These are phyloP conservation scores for Leptopilina boulardi DNA, from an alignment of 1,140 invertebrate genomes.

Conservation along the genomic window DNA sequence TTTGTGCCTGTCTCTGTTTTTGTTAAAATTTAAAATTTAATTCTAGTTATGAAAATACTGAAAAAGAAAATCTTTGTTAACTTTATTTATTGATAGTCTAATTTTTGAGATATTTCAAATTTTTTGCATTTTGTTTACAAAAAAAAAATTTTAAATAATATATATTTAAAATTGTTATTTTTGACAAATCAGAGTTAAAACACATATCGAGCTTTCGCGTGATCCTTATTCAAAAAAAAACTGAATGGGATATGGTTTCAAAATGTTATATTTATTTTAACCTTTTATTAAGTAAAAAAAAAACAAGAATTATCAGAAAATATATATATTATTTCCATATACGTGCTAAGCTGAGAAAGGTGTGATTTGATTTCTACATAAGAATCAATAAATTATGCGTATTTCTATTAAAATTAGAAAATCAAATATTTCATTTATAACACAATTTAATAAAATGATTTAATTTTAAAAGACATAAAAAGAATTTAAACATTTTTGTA, in stretches of 20 bases:
- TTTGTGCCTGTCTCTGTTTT: conserved; percentile 20
- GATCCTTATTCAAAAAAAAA: background rate
- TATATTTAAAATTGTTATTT: background rate
- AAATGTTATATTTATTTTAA: conserved; percentile 13
- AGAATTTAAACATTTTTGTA: background rate
- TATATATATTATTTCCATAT: conserved; percentile 20
- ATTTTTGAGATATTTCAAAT: background rate
- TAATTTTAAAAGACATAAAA: background rate
- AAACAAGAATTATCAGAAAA: background rate
- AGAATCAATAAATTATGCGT: background rate
- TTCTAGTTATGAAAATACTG: background rate
- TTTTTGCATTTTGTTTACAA: background rate
- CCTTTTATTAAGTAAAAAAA: background rate
- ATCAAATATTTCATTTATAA: background rate
- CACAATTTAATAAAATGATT: background rate
- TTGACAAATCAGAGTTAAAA: conserved; percentile 24
- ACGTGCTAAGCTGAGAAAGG: background rate
- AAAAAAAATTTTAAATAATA: background rate
- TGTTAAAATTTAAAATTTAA: too few relatives aligned
- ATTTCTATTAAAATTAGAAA: conserved; percentile 3
- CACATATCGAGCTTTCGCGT: conserved; percentile 31
- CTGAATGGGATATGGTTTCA: background rate
- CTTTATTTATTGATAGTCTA: background rate
- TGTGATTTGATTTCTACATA: background rate
- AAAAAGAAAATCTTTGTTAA: conserved; percentile 19